Evolutionary conservation across 2,113 vertebrate species (phyloP).

Genomic region (Dasyornis broadbenti): DNA sequence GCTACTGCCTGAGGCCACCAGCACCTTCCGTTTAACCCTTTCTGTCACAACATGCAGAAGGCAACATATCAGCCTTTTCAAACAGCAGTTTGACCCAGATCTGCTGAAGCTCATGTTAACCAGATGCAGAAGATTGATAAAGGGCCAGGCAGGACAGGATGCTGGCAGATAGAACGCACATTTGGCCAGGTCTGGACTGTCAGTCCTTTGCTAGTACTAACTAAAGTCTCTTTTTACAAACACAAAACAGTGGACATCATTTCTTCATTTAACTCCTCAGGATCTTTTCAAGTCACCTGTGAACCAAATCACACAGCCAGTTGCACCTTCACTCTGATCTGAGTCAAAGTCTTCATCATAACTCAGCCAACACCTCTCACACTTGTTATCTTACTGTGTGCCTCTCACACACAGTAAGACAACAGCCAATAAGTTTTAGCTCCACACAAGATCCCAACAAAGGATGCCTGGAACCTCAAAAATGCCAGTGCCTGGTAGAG

Average conservation of each 20-base stretch:
- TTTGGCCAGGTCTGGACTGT: not conserved
- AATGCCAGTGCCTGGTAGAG: not conserved
- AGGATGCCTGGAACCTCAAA: not conserved
- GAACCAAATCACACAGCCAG: fast-evolving
- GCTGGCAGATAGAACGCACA: not conserved
- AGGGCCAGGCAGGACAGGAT: not conserved
- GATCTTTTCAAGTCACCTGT: not conserved
- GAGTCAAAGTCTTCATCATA: not conserved
- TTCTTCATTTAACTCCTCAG: not conserved
- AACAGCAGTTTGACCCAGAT: not conserved
- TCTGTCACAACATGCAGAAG: not conserved
- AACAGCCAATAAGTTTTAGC: not conserved
- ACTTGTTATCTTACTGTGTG: too few species aligned
- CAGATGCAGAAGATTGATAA: not conserved
- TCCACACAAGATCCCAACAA: not conserved
- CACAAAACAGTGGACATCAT: not conserved
- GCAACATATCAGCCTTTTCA: not conserved
- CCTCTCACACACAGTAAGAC: not conserved
- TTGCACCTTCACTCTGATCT: not conserved
- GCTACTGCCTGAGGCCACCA: not conserved
- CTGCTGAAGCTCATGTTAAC: not conserved
- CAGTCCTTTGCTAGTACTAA: not conserved
- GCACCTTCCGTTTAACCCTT: not conserved
- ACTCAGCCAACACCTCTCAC: not conserved
- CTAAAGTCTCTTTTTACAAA: not conserved